These are phyloP conservation scores for Resseliella maxima DNA, from an alignment of 2,888 invertebrate species.

Conservation along the genomic window DNA sequence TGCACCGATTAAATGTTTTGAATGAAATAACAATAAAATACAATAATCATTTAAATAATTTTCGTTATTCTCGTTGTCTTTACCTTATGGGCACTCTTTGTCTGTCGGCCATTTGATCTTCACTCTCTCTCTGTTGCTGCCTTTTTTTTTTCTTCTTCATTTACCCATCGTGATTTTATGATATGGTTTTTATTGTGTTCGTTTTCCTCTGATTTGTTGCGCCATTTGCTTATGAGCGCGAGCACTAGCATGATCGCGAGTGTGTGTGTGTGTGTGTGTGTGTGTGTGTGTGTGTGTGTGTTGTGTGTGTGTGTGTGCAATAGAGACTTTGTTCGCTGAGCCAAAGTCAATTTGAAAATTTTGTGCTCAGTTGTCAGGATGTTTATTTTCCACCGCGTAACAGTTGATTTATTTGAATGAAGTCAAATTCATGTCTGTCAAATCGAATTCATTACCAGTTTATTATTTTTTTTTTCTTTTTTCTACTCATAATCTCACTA, in stretches of 20 bases:
- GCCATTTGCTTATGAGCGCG: no score
- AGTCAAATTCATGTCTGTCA: background rate
- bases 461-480: background rate
- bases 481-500: no score
- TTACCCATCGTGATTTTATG: conserved; percentile 8
- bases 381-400: conserved; percentile 13
- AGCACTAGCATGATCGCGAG: no score
- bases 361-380: background rate
- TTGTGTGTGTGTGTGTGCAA: no score
- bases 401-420: conserved; percentile 37
- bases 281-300: no score
- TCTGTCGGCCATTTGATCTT: conserved; percentile 3
- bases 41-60: conserved; percentile 51
- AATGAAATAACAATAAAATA: conserved; percentile 53
- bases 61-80: conserved; percentile 1
- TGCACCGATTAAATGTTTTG: conserved; percentile 39
- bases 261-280: no score
- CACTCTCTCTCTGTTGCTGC: background rate
- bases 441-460: background rate
- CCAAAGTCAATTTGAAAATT: background rate
- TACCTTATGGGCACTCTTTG: background rate
- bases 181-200: background rate
- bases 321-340: background rate
- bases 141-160: background rate
- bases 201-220: background rate